phyloP scores from a whole-genome alignment of 1,140 invertebrate species.

The Drosophila melanogaster region DNA sequence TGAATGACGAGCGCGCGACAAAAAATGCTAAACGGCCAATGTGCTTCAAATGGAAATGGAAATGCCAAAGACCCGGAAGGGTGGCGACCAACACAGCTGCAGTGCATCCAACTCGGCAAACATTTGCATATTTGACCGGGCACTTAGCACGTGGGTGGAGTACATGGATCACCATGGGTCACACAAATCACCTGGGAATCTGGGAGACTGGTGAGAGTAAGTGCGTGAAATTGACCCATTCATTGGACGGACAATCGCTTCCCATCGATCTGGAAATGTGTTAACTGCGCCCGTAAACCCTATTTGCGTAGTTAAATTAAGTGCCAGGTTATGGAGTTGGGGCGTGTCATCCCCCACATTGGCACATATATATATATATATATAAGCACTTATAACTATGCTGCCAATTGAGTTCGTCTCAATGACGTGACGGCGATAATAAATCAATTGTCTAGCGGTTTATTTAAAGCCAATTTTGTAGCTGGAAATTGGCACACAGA shows the following conservation, averaged over 20 bases:
- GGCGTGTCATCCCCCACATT: conserved; percentile 19
- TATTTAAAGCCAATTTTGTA: conserved; percentile 52
- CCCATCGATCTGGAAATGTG: conserved; percentile 39
- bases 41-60: conserved; percentile 37
- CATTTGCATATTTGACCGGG: conserved; percentile 53
- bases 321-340: conserved; percentile 12
- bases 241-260: conserved; percentile 9
- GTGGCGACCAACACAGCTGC: conserved; percentile 26
- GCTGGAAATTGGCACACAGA: conserved; percentile 13
- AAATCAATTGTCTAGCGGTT: conserved; percentile 70
- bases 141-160: conserved; percentile 29
- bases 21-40: conserved; percentile 57
- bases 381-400: conserved; percentile 22
- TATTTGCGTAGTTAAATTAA: conserved; percentile 43
- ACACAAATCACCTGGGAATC: not conserved
- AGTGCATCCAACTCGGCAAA: conserved; percentile 24
- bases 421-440: conserved; percentile 69
- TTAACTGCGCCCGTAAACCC: conserved; percentile 26
- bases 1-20: conserved; percentile 48
- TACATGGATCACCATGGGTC: not conserved
- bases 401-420: conserved; percentile 28
- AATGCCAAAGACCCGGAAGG: conserved; percentile 69
- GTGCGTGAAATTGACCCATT: conserved; percentile 39
- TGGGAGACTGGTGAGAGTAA: conserved; percentile 2
- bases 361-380: conserved; percentile 3